Percentiles rank a stretch among this genome's conserved stretches.
Evolutionary conservation across 2,797 vertebrate genomes (phyloP).

Genomic region (Microctenopoma stevenorrisi): DNA sequence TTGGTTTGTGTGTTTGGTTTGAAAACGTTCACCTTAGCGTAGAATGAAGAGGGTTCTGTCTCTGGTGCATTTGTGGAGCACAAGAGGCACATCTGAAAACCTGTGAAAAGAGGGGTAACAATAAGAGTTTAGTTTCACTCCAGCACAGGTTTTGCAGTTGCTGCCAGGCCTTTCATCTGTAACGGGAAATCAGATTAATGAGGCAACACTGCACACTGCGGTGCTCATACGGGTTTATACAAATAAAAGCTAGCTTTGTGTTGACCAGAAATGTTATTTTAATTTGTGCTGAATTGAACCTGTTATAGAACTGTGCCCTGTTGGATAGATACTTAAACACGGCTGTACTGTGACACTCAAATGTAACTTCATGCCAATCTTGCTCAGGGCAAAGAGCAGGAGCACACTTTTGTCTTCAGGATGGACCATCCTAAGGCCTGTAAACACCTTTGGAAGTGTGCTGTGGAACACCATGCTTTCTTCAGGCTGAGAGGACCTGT

Average conservation of each 20-base stretch:
- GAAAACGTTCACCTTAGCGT: neutral
- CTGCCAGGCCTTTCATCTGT: conserved; percentile 22
- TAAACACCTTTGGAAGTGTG: conserved; percentile 99
- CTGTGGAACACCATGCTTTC: conserved; percentile 98
- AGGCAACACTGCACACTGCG: conserved; percentile 24
- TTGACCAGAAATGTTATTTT: neutral
- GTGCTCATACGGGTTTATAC: neutral
- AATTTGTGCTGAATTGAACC: neutral
- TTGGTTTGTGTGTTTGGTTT: neutral
- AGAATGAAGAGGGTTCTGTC: neutral
- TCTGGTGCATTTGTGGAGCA: conserved; percentile 2
- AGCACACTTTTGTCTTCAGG: conserved; percentile 98
- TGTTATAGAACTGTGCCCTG: neutral
- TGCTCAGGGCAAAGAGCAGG: conserved; percentile 94
- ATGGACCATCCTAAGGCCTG: conserved; percentile 99
- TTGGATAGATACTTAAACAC: neutral
- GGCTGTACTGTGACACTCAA: neutral
- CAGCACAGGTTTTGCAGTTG: conserved; percentile 14
- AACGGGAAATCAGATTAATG: conserved; percentile 41
- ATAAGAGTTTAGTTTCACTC: neutral
- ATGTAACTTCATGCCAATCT: neutral
- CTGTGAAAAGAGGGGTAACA: neutral
- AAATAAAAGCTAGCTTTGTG: conserved; percentile 1
- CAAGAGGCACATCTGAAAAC: neutral
- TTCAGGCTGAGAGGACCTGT: conserved; percentile 96